These are phyloP conservation scores for Psilopogon haemacephalus DNA, from an alignment of 2,113 vertebrate genomes.

Conservation along the genomic window DNA sequence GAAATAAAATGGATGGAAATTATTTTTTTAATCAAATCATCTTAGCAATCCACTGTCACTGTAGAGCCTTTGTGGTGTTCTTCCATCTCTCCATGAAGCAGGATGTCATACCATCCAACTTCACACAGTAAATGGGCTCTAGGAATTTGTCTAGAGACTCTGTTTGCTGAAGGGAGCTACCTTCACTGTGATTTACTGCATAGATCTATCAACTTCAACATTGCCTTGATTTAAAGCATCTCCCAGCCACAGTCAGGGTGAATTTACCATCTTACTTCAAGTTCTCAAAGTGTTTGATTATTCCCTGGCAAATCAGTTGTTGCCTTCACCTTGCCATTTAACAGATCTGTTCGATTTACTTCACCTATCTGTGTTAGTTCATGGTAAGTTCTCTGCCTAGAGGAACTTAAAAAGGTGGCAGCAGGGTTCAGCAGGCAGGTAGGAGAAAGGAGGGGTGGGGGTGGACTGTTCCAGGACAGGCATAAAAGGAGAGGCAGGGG, in stretches of 20 bases:
- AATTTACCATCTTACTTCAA: neutral
- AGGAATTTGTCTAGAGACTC: neutral
- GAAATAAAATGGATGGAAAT: neutral
- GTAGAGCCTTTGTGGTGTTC: neutral
- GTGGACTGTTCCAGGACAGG: neutral
- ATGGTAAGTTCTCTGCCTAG: neutral
- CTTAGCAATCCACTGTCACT: neutral
- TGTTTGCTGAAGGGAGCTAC: neutral
- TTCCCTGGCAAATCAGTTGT: neutral
- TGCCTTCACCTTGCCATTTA: neutral
- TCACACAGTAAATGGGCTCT: neutral
- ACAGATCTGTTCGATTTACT: neutral
- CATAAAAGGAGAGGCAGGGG: neutral
- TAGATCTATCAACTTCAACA: neutral
- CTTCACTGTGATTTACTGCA: neutral
- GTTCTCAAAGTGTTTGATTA: neutral
- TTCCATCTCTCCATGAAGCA: neutral
- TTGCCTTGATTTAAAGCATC: neutral
- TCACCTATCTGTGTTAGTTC: neutral
- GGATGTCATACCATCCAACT: neutral
- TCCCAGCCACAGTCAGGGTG: neutral
- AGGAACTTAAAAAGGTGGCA: neutral
- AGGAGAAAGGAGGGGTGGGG: neutral
- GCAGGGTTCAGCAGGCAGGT: neutral
- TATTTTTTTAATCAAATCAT: neutral